phyloP scores from a whole-genome alignment of 2,797 vertebrate species.

The Parotocinclus haroldoi region DNA sequence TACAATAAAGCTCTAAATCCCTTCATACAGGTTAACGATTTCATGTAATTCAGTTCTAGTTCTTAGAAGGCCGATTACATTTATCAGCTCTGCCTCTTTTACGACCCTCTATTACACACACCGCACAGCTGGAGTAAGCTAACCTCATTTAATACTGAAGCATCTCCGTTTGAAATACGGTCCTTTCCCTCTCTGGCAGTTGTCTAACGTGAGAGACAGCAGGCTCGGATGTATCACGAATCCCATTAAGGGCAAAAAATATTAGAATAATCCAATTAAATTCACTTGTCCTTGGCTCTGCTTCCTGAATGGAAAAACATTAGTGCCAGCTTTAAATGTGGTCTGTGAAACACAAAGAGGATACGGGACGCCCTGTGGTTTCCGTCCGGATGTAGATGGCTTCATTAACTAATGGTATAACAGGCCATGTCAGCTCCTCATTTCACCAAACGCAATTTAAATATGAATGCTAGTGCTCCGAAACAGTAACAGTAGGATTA shows the following conservation, averaged over 20 bases:
- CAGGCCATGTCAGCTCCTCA: slow-evolving; percentile 29
- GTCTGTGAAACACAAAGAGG: slow-evolving; percentile 38
- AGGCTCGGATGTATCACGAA: slow-evolving; percentile 45
- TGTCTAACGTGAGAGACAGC: slow-evolving; percentile 28
- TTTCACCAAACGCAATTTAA: slow-evolving; percentile 28
- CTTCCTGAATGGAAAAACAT: slow-evolving; percentile 44
- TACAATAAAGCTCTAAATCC: too few species aligned
- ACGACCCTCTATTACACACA: background rate
- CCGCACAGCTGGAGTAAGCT: background rate
- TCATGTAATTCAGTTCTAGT: too few species aligned
- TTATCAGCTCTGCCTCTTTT: slow-evolving; percentile 9
- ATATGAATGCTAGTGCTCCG: slow-evolving; percentile 37
- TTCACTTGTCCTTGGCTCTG: slow-evolving; percentile 38
- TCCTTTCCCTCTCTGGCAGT: slow-evolving; percentile 14
- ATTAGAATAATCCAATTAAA: slow-evolving; percentile 50
- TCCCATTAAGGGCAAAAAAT: slow-evolving; percentile 45
- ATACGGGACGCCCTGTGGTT: slow-evolving; percentile 46
- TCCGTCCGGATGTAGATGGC: slow-evolving; percentile 41
- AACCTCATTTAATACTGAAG: slow-evolving; percentile 10
- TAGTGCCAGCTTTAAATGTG: slow-evolving; percentile 36
- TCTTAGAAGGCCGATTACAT: too few species aligned
- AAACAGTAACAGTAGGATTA: slow-evolving; percentile 12
- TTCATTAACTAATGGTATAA: slow-evolving; percentile 42
- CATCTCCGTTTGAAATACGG: slow-evolving; percentile 27
- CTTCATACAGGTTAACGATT: too few species aligned